phyloP scores from a whole-genome alignment of 1,140 invertebrate species.

The Drosophila bocki region DNA sequence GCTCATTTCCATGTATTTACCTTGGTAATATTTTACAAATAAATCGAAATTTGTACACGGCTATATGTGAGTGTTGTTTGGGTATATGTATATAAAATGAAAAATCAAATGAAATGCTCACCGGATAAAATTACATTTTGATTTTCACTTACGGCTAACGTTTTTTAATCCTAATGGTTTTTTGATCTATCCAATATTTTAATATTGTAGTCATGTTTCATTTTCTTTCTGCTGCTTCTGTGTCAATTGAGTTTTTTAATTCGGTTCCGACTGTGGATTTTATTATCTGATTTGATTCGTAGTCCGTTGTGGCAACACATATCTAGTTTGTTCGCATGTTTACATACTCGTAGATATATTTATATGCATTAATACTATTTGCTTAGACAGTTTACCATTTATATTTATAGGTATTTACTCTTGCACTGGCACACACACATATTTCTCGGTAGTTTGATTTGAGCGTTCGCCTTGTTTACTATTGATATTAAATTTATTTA shows the following conservation, averaged over 20 bases:
- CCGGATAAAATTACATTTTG: slow-evolving; percentile 26
- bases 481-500: slow-evolving; percentile 63
- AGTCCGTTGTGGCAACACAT: slow-evolving; percentile 26
- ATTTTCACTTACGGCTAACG: slow-evolving; percentile 30
- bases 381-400: slow-evolving; percentile 47
- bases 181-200: slow-evolving; percentile 32
- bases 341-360: slow-evolving; percentile 23
- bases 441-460: slow-evolving; percentile 39
- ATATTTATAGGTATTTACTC: slow-evolving; percentile 57
- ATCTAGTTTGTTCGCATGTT: slow-evolving; percentile 7
- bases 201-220: slow-evolving; percentile 40
- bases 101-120: slow-evolving; percentile 15
- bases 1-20: slow-evolving; percentile 42
- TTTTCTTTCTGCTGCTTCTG: background rate
- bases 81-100: background rate
- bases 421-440: slow-evolving; percentile 32
- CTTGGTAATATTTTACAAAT: slow-evolving; percentile 55
- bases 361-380: slow-evolving; percentile 44
- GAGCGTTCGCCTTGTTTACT: slow-evolving; percentile 45
- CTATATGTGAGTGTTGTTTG: slow-evolving; percentile 6
- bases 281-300: slow-evolving; percentile 52
- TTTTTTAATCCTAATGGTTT: slow-evolving; percentile 34
- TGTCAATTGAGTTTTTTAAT: slow-evolving; percentile 38
- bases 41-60: slow-evolving; percentile 63
- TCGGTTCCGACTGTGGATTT: slow-evolving; percentile 25